Conservation (phyloP, 2,888 invertebrate species). For the Ophion ventricosus region DNA sequence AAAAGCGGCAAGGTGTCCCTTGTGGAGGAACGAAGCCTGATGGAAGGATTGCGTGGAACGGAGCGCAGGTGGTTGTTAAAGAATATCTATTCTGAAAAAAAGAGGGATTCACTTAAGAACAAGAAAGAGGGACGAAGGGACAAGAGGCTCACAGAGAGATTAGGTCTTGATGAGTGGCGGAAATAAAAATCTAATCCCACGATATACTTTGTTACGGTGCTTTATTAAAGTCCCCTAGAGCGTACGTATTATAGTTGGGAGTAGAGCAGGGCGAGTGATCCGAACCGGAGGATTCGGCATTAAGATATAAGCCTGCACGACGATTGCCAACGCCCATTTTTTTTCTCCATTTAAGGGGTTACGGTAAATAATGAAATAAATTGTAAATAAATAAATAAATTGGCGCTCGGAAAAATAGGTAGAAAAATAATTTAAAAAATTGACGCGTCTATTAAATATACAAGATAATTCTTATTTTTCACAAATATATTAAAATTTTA, state of each 20-base stretch:
- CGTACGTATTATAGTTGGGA: not conserved
- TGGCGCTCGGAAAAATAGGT: too few relatives aligned
- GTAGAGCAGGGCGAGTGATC: too few relatives aligned
- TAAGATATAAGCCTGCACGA: too few relatives aligned
- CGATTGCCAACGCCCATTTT: too few relatives aligned
- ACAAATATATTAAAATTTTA: too few relatives aligned
- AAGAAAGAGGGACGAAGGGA: not conserved
- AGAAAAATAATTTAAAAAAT: too few relatives aligned
- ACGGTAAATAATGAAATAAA: too few relatives aligned
- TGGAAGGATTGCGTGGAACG: constrained; percentile 7
- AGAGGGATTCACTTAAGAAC: constrained; percentile 13
- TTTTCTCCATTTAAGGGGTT: too few relatives aligned
- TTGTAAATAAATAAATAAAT: too few relatives aligned
- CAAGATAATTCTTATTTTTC: too few relatives aligned
- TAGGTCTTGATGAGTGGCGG: constrained; percentile 14
- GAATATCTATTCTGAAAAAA: not conserved
- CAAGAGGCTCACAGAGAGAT: constrained; percentile 3
- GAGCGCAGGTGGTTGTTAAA: constrained; percentile 1
- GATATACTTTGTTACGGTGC: constrained; percentile 1
- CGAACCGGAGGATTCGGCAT: too few relatives aligned
- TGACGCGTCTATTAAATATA: too few relatives aligned
- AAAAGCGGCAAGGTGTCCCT: not conserved
- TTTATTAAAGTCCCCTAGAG: not conserved
- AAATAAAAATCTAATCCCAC: not conserved
- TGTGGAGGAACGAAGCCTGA: not conserved